Conservation (phyloP, 2,888 invertebrate species). For the Lithophane ornitopus region DNA sequence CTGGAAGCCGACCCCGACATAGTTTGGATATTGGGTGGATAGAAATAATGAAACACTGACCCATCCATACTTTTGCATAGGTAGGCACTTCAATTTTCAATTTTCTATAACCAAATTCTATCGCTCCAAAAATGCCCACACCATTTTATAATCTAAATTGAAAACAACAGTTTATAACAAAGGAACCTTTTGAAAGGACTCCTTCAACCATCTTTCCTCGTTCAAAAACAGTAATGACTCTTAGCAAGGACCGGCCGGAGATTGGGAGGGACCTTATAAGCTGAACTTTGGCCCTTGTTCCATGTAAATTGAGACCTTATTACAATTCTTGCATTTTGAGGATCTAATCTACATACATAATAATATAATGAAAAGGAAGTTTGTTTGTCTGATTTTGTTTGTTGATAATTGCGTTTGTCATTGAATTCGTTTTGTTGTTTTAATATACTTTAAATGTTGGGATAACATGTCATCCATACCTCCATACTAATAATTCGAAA, state of each 20-base stretch:
- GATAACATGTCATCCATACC: background rate
- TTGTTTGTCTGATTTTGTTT: slow-evolving; percentile 50
- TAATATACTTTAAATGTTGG: background rate
- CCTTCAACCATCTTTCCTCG: slow-evolving; percentile 56
- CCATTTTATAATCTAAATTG: slow-evolving; percentile 50
- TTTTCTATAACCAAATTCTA: background rate
- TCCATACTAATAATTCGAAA: no score
- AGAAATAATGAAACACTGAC: background rate
- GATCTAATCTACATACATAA: slow-evolving; percentile 63
- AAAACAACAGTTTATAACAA: slow-evolving; percentile 57
- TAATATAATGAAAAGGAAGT: slow-evolving; percentile 63
- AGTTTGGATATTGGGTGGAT: background rate
- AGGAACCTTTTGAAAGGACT: slow-evolving; percentile 47
- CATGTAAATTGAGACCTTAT: slow-evolving; percentile 68
- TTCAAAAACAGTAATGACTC: slow-evolving; percentile 71
- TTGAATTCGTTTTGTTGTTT: slow-evolving; percentile 48
- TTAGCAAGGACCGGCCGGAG: slow-evolving; percentile 69
- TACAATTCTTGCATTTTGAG: slow-evolving; percentile 58
- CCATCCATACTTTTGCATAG: background rate
- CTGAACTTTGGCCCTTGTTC: slow-evolving; percentile 68
- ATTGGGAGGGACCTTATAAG: slow-evolving; percentile 67
- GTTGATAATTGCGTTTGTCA: slow-evolving; percentile 41
- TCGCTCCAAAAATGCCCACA: background rate
- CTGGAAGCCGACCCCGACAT: background rate
- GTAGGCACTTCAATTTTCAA: background rate